These are phyloP conservation scores for Ceyx melanurus DNA, from an alignment of 2,113 vertebrate genomes.

Conservation along the genomic window DNA sequence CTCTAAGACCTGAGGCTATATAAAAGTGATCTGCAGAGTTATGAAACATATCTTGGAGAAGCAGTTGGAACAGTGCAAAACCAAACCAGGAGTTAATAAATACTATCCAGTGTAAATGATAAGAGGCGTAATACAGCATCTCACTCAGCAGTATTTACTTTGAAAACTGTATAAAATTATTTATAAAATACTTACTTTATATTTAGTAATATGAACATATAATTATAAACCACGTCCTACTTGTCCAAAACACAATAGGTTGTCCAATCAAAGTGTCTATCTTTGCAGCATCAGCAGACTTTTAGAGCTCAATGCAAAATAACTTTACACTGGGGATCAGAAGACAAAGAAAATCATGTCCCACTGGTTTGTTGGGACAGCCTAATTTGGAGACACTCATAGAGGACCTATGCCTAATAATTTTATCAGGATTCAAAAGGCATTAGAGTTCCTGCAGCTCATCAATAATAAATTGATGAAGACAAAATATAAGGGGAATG, in stretches of 20 bases:
- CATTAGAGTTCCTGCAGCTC: background rate
- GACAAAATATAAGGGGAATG: background rate
- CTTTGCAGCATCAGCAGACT: background rate
- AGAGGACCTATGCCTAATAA: background rate
- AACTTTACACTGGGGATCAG: background rate
- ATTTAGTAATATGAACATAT: background rate
- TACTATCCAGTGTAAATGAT: background rate
- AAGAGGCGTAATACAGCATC: background rate
- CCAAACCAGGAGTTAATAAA: background rate
- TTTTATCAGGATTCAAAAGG: background rate
- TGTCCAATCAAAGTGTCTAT: background rate
- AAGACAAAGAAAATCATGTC: background rate
- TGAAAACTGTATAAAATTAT: background rate
- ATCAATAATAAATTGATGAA: background rate
- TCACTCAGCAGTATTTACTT: background rate
- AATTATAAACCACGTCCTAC: accelerated
- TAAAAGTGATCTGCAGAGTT: background rate
- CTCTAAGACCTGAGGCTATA: background rate
- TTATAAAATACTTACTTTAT: background rate
- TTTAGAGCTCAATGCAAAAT: background rate
- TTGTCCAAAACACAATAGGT: background rate
- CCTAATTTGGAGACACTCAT: background rate
- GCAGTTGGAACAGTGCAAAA: background rate
- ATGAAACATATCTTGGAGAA: background rate
- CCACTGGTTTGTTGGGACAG: background rate